A percentile compares a stretch with the other conserved stretches of the same genome.
Conservation (phyloP, 2,113 vertebrate species). For the Porphyrio hochstetteri region DNA sequence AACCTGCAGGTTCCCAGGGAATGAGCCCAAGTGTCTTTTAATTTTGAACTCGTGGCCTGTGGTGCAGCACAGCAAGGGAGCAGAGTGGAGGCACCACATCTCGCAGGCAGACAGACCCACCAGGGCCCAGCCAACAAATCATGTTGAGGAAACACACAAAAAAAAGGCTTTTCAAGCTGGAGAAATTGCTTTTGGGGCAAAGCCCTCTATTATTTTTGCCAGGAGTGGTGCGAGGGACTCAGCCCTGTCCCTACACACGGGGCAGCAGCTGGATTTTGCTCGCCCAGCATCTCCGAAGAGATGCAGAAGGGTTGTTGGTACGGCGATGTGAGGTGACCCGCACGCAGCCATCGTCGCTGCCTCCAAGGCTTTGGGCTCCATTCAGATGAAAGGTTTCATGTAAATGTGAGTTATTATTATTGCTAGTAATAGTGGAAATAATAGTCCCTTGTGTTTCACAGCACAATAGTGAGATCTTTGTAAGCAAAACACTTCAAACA, state of each 20-base stretch:
- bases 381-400: not conserved
- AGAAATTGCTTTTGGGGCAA: not conserved
- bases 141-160: not conserved
- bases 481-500: slow-evolving; percentile 8
- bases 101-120: not conserved
- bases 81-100: not conserved
- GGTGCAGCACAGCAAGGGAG: not conserved
- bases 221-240: not conserved
- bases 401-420: not conserved
- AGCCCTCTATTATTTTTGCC: not conserved
- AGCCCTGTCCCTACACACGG: rapidly evolving
- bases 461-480: not conserved
- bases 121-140: not conserved
- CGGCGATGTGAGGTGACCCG: not conserved
- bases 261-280: not conserved
- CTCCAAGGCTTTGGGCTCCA: not conserved
- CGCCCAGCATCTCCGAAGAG: not conserved
- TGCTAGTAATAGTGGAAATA: not conserved
- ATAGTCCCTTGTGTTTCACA: not conserved
- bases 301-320: not conserved
- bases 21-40: slow-evolving; percentile 28
- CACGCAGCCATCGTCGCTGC: rapidly evolving
- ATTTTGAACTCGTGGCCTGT: not conserved
- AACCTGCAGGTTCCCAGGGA: slow-evolving; percentile 57
- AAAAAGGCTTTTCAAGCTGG: not conserved